phyloP scores from a whole-genome alignment of 1,140 invertebrate genomes.

The Trypoxylus dichotomus region DNA sequence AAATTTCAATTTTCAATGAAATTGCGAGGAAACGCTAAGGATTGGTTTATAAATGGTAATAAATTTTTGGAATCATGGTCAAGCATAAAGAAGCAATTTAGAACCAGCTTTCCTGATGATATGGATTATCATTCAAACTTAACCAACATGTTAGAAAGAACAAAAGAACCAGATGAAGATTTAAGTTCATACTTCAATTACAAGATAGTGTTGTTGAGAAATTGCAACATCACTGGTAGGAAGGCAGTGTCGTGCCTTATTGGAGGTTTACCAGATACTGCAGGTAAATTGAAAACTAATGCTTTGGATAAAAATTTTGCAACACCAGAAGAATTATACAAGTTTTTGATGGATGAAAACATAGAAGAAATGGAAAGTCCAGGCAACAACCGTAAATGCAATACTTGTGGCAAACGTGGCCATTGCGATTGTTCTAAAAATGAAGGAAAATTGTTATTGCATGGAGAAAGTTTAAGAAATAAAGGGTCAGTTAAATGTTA shows the following conservation, averaged over 20 bases:
- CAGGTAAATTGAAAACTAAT: neutral
- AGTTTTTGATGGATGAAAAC: slow-evolving; percentile 19
- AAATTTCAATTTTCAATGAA: slow-evolving; percentile 29
- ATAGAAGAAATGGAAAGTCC: slow-evolving; percentile 22
- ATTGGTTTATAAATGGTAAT: slow-evolving; percentile 31
- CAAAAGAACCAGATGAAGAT: slow-evolving; percentile 27
- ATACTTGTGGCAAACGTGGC: slow-evolving; percentile 3
- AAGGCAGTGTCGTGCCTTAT: slow-evolving; percentile 34
- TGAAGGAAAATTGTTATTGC: neutral
- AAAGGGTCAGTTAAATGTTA: slow-evolving; percentile 5
- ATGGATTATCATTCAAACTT: slow-evolving; percentile 29
- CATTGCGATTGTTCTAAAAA: neutral
- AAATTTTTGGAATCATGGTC: slow-evolving; percentile 24
- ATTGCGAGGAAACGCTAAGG: slow-evolving; percentile 29
- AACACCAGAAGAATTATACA: slow-evolving; percentile 24
- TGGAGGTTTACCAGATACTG: slow-evolving; percentile 25
- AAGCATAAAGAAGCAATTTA: slow-evolving; percentile 25
- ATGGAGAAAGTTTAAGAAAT: neutral
- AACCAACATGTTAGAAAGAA: slow-evolving; percentile 26
- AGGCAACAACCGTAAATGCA: neutral
- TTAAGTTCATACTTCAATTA: slow-evolving; percentile 33
- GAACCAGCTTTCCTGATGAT: slow-evolving; percentile 30
- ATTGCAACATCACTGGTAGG: slow-evolving; percentile 30
- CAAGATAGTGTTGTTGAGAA: slow-evolving; percentile 31
- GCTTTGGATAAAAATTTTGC: slow-evolving; percentile 32